Evolutionary conservation across 1,140 invertebrate genomes (phyloP), one percentile per base, ranked within the genome.

Genomic region (Nephila pilipes): DNA sequence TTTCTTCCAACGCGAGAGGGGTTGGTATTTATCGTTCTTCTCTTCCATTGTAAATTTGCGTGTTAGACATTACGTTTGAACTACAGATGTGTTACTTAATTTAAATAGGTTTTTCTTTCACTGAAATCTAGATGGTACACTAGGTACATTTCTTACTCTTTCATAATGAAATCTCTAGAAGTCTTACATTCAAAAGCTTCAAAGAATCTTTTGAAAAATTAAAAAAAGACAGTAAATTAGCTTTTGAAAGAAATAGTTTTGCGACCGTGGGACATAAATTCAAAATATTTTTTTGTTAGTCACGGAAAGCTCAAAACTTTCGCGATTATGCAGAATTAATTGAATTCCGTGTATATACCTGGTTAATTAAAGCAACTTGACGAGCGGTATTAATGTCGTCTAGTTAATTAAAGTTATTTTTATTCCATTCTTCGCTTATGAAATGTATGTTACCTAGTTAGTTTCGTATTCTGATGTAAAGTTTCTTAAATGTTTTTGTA

Each of bases 201-300:
- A 83, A 83, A 81, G 22, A n/a, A 16, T 20, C 36, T 81, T 38
- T 20, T n/a, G 79, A 81, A 83, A 80, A 83, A 55, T 81, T 20
- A 22, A 46, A 25, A 46, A 81, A n/a, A 54, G 38, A 54, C 80
- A 12, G 1, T 16, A 29, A 69, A 69, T 69, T 69, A 69, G 25
- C 8, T 29, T 32, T 29, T 16, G n/a, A 69, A 69, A 69, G 29
- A 69, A 69, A 69, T 32, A 25, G 25, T 29, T 69, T 69, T 69
- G 65, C 14, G 3, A 6, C 14, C 65, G 1, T 29, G 29, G 25
- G 65, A 69, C 65, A 69, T 69, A 69, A 25, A 69, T 69, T 69
- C 25, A 29, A 69, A 10, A 25, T 29, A 29, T 14, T 69, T 29
- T 65, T 69, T 69, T 16, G 12, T 69, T 60, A 60, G 65, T 69